These are phyloP conservation scores for Chlorospingus flavigularis DNA, from an alignment of 2,797 vertebrate genomes.

Conservation along the genomic window DNA sequence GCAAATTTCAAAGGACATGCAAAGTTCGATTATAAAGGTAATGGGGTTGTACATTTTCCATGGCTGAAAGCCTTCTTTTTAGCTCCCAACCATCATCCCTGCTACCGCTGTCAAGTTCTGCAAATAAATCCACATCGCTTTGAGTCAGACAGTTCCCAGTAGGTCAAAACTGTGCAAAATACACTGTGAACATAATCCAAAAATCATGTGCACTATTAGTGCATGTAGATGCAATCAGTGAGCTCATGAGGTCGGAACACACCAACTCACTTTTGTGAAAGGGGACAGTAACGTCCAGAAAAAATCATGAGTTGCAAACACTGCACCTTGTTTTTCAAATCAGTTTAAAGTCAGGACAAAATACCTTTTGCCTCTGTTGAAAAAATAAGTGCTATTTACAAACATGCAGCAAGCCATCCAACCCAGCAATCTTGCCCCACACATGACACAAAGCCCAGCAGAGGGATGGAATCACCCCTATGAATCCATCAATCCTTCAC, in stretches of 20 bases:
- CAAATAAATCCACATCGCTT: not conserved
- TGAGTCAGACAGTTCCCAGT: not conserved
- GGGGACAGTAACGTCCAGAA: accelerated
- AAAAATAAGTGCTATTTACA: not conserved
- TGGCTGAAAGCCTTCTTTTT: not conserved
- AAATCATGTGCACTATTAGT: not conserved
- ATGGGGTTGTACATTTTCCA: not conserved
- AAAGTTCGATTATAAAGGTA: not conserved
- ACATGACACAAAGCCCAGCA: not conserved
- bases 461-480: accelerated
- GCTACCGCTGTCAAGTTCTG: not conserved
- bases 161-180: not conserved
- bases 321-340: not conserved
- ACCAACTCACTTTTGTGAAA: not conserved
- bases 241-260: accelerated
- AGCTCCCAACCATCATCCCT: not conserved
- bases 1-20: not conserved
- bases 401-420: not conserved
- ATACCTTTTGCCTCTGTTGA: not conserved
- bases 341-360: not conserved
- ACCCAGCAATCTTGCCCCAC: not conserved
- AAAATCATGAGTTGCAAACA: not conserved
- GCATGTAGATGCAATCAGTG: not conserved
- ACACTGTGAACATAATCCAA: not conserved
- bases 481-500: not conserved